Percentiles rank a stretch among this genome's conserved stretches.
phyloP scores from a whole-genome alignment of 1,140 invertebrate genomes.

The Drosophila ficusphila region DNA sequence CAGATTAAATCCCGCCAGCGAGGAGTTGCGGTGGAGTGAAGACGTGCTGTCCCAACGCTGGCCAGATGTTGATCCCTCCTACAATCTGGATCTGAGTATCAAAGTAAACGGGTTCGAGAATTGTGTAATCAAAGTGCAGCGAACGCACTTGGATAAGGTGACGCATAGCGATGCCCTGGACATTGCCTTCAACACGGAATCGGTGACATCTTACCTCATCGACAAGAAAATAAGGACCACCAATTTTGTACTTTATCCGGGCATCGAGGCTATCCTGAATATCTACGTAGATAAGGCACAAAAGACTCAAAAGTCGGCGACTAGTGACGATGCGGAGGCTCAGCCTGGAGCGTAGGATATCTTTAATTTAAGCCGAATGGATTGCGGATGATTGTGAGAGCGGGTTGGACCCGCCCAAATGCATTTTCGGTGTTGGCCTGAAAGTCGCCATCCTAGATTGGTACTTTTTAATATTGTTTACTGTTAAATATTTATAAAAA shows the following conservation, averaged over 20 bases:
- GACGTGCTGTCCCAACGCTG: constrained; percentile 90
- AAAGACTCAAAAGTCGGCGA: constrained; percentile 46
- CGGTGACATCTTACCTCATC: constrained; percentile 80
- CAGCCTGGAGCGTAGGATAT: constrained; percentile 14
- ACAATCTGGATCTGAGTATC: constrained; percentile 88
- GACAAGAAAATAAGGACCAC: constrained; percentile 78
- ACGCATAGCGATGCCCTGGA: constrained; percentile 85
- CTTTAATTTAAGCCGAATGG: not conserved
- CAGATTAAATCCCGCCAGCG: constrained; percentile 84
- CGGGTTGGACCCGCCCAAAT: constrained; percentile 14
- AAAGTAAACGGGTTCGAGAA: constrained; percentile 87
- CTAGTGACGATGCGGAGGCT: constrained; percentile 19
- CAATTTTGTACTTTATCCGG: constrained; percentile 79
- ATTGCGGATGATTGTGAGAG: not conserved
- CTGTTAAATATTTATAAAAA: constrained; percentile 82
- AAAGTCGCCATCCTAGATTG: constrained; percentile 28
- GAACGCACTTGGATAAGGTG: constrained; percentile 85
- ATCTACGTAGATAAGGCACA: constrained; percentile 76
- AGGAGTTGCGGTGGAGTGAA: constrained; percentile 87
- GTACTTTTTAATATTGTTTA: constrained; percentile 64
- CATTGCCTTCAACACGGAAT: constrained; percentile 85
- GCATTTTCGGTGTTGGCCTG: constrained; percentile 19
- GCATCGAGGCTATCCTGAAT: constrained; percentile 78
- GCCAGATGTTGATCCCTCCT: constrained; percentile 92
- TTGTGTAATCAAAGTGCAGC: constrained; percentile 85